phyloP scores from a whole-genome alignment of 2,113 vertebrate genomes.

The Notarius lentiginosus region DNA sequence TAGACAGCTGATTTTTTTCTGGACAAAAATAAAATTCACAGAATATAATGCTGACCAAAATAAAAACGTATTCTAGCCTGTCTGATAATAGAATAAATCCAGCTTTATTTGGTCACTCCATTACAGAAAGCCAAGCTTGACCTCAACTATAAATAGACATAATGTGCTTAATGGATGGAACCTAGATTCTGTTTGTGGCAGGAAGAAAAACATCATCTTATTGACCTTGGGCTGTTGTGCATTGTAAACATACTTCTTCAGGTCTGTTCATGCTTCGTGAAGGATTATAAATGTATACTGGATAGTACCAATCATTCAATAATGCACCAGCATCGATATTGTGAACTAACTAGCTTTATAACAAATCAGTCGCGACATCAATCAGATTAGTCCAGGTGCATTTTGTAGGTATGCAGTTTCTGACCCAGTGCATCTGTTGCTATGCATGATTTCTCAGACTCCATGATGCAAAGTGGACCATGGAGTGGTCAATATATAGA shows the following conservation, averaged over 20 bases:
- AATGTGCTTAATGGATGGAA: conserved; percentile 26
- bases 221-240: conserved; percentile 15
- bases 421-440: conserved; percentile 4
- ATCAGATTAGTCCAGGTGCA: not conserved
- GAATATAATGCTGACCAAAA: not conserved
- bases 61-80: no score
- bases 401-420: not conserved
- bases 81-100: not conserved
- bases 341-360: not conserved
- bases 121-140: not conserved
- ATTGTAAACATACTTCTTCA: not conserved
- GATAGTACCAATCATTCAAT: not conserved
- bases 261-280: not conserved
- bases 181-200: conserved; percentile 9
- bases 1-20: not conserved
- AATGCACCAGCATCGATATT: no score
- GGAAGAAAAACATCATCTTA: not conserved
- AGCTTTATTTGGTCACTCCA: not conserved
- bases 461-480: not conserved
- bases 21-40: not conserved
- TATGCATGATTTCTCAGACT: not conserved
- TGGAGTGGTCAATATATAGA: not conserved
- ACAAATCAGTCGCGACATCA: not conserved
- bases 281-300: not conserved
- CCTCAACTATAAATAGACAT: conserved; percentile 28